phyloP scores from a whole-genome alignment of 1,140 invertebrate genomes.

The Bombus sylvicola region DNA sequence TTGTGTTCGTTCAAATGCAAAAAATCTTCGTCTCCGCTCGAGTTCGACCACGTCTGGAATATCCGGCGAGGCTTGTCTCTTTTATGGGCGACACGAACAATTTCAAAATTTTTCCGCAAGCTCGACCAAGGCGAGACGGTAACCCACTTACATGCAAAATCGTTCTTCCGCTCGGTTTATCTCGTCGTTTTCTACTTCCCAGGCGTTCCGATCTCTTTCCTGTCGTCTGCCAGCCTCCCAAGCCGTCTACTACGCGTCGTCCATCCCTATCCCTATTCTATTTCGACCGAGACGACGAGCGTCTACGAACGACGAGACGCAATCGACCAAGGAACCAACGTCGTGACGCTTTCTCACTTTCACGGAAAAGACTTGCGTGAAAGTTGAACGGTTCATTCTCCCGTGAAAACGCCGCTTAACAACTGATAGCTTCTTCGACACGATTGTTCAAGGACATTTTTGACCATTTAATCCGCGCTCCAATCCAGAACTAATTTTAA shows the following conservation, averaged over 20 bases:
- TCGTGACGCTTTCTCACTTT: not conserved
- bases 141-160: conserved; percentile 55
- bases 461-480: too few relatives aligned
- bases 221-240: not conserved
- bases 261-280: not conserved
- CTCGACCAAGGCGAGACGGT: conserved; percentile 19
- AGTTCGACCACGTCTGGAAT: not conserved
- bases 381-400: conserved; percentile 15
- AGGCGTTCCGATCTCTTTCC: conserved; percentile 19
- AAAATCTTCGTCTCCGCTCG: not conserved
- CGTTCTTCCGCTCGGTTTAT: conserved; percentile 55
- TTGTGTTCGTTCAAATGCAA: not conserved
- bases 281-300: too few relatives aligned
- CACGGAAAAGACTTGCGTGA: conserved; percentile 11
- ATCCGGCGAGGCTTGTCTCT: not conserved
- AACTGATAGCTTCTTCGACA: not conserved
- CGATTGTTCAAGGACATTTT: not conserved
- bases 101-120: conserved; percentile 51
- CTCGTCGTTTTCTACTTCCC: conserved; percentile 10
- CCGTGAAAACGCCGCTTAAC: conserved; percentile 8
- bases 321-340: conserved; percentile 23
- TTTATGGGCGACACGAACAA: conserved; percentile 29
- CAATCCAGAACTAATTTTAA: not conserved
- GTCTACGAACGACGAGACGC: not conserved
- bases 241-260: not conserved